A percentile compares a stretch with the other conserved stretches of the same genome.
Evolutionary conservation across 2,888 invertebrate genomes (phyloP).

Genomic region (Ormyrus nitidulus): DNA sequence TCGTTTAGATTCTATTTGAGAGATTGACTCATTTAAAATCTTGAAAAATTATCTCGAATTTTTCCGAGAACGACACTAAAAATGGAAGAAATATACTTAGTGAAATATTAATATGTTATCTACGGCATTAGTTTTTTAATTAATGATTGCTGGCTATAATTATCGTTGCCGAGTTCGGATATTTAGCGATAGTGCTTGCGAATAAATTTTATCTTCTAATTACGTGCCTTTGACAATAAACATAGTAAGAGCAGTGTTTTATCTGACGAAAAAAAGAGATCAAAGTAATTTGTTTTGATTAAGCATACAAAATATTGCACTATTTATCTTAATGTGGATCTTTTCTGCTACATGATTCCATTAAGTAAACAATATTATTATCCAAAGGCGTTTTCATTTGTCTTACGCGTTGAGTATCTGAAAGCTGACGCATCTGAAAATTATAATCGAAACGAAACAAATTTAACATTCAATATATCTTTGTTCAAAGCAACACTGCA

Average conservation of each 20-base stretch:
- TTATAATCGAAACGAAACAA: background rate
- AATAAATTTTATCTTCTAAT: slow-evolving; percentile 34
- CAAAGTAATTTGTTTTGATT: background rate
- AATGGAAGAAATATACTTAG: too few species aligned
- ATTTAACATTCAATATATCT: too few species aligned
- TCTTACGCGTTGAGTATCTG: too few species aligned
- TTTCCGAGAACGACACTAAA: too few species aligned
- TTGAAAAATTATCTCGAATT: too few species aligned
- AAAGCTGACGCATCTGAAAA: too few species aligned
- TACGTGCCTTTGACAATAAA: slow-evolving; percentile 29
- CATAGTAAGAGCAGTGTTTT: background rate
- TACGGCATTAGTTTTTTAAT: background rate
- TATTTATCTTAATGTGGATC: too few species aligned
- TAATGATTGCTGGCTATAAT: background rate
- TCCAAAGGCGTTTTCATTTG: too few species aligned
- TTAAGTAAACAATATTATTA: too few species aligned
- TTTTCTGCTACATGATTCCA: too few species aligned
- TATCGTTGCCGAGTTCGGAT: background rate
- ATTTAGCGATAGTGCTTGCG: slow-evolving; percentile 5
- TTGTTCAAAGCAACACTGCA: too few species aligned
- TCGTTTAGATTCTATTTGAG: background rate
- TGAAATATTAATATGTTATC: background rate
- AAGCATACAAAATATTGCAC: too few species aligned
- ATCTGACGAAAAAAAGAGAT: slow-evolving; percentile 5
- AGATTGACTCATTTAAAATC: background rate